Percentiles rank a stretch among this genome's conserved stretches.
phyloP scores from a whole-genome alignment of 2,888 invertebrate species.

The Marronus borbonicus region DNA sequence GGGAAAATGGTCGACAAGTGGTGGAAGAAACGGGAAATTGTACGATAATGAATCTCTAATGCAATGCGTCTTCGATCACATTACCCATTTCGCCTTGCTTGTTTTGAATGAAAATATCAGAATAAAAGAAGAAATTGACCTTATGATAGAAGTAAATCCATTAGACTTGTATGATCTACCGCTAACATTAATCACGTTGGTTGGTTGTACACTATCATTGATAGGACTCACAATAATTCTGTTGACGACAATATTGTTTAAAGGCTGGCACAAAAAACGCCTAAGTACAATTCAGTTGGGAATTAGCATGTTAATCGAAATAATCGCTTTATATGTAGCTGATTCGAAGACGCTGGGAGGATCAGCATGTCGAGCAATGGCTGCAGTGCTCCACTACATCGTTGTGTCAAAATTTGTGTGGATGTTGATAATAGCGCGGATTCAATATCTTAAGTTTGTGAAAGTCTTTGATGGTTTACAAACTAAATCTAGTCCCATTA shows the following conservation, averaged over 20 bases:
- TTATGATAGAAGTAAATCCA: background rate
- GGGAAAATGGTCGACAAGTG: conserved; percentile 46
- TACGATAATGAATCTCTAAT: conserved; percentile 19
- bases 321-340: conserved; percentile 26
- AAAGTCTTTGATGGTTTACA: conserved; percentile 32
- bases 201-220: conserved; percentile 40
- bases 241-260: conserved; percentile 17
- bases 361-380: conserved; percentile 24
- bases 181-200: conserved; percentile 19
- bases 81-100: conserved; percentile 16
- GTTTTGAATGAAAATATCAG: background rate
- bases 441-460: conserved; percentile 43
- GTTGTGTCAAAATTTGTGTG: conserved; percentile 41
- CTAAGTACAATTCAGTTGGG: conserved; percentile 42
- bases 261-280: conserved; percentile 42
- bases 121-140: background rate
- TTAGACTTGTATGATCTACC: conserved; percentile 15
- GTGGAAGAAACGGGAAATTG: background rate
- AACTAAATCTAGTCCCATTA: background rate
- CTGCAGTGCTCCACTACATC: conserved; percentile 41
- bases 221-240: conserved; percentile 29
- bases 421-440: conserved; percentile 38
- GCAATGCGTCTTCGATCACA: conserved; percentile 3
- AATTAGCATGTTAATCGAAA: conserved; percentile 30
- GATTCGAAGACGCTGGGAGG: conserved; percentile 5